phyloP scores from a whole-genome alignment of 2,888 invertebrate species.

The Liopterus haemorrhoidalis region DNA sequence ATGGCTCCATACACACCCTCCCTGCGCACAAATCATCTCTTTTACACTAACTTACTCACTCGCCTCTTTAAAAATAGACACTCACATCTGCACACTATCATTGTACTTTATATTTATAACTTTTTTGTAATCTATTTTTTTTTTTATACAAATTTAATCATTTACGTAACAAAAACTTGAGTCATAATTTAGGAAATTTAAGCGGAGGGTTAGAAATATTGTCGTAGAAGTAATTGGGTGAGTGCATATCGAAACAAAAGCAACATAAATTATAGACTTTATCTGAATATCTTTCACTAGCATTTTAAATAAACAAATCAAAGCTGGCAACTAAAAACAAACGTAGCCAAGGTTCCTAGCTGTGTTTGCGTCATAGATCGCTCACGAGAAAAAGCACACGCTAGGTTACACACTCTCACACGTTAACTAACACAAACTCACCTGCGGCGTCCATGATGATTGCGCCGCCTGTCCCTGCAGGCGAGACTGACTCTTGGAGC shows the following conservation, averaged over 20 bases:
- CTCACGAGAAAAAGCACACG: too few relatives aligned
- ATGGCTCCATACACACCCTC: slow-evolving; percentile 73
- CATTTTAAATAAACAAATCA: slow-evolving; percentile 23
- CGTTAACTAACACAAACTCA: slow-evolving; percentile 44
- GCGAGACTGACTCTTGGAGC: slow-evolving; percentile 76
- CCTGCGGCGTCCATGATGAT: slow-evolving; percentile 80
- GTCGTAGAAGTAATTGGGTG: too few relatives aligned
- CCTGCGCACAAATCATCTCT: too few relatives aligned
- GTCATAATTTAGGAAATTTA: too few relatives aligned
- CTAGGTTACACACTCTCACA: slow-evolving; percentile 9
- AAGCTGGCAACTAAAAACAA: slow-evolving; percentile 16
- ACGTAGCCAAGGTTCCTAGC: slow-evolving; percentile 21
- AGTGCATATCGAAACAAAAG: not conserved
- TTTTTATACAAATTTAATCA: too few relatives aligned
- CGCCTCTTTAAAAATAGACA: slow-evolving; percentile 22
- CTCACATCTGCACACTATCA: slow-evolving; percentile 22
- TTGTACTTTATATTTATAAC: slow-evolving; percentile 20
- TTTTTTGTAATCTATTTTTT: too few relatives aligned
- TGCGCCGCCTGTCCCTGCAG: slow-evolving; percentile 51
- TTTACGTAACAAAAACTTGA: too few relatives aligned
- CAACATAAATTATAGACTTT: too few relatives aligned
- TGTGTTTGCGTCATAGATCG: slow-evolving; percentile 20
- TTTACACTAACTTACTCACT: too few relatives aligned
- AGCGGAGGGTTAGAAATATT: too few relatives aligned
- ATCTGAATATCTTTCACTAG: slow-evolving; percentile 12